Base-by-base conservation (phyloP, 2,888 invertebrate species). In the Palloptera scutellata region DNA sequence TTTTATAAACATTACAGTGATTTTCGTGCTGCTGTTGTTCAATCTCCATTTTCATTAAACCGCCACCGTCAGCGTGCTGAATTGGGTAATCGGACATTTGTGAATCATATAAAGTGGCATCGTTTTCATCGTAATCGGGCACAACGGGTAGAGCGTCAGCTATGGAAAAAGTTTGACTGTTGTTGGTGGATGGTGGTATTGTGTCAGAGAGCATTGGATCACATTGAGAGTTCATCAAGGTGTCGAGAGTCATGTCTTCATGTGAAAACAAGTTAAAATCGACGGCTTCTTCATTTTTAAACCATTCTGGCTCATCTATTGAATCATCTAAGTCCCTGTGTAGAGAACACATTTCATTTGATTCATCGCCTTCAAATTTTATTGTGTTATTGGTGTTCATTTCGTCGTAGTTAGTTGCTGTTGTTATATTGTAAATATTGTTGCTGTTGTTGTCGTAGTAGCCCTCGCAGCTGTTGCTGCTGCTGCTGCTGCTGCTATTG, bases 401-500 rank as follows among this genome's bases (percentile, higher is more conserved):
- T 41, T 15, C 64, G 59, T 52, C 42, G 57, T 54, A 57, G 58
- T 48, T 30, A 17, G 19, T 52, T 13, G 63, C 54, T 58, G 61
- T 63, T 71, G 67, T 12, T 1, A 40, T 58, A 20, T 60, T 62
- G 59, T 10, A 55, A 57, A 55, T 66, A 51, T 63, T 40, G 20
- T 15, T 61, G 43, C 51, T 69, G 52, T 61, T 71, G 62, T 52
- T 74, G 61, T 63, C 75, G 72, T 69, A 70, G 51, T 61, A 67
- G 57, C 41, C 67, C 30, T 48, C 58, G 57, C 51, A 45, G 52
- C 30, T 59, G n/a, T 30, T 61, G 54, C 60, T 71, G 62, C 68
- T 69, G 69, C 63, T 71, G 68, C 53, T 66, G 67, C 48, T 63
- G 65, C 11, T 68, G 69, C 66, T 74, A 74, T 68, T 75, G 71